Evolutionary conservation across 2,797 vertebrate species (phyloP).

Genomic region (Betta splendens): DNA sequence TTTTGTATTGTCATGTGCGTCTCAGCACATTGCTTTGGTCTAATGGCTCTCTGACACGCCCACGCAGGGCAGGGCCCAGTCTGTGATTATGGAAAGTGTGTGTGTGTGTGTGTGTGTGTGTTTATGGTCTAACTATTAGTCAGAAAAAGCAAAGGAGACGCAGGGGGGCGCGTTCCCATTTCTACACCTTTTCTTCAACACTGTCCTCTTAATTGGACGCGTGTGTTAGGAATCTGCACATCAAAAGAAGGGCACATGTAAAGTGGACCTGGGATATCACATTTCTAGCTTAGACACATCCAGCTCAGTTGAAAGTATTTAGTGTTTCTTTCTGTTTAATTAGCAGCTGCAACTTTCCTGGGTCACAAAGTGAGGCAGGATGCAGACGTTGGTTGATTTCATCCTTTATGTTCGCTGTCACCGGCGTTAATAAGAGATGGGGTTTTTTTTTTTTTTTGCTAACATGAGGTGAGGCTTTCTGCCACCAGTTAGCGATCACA

Average conservation of each 20-base stretch:
- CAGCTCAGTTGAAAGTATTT: not conserved
- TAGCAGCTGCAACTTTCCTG: not conserved
- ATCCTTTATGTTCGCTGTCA: conserved; percentile 9
- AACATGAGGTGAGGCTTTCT: conserved; percentile 6
- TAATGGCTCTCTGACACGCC: conserved; percentile 73
- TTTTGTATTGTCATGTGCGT: conserved; percentile 28
- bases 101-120: conserved; percentile 74
- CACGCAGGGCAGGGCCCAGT: conserved; percentile 46
- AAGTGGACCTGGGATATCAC: not conserved
- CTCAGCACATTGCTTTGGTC: conserved; percentile 35
- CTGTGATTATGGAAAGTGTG: conserved; percentile 76
- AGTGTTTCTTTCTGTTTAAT: not conserved
- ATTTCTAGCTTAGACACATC: not conserved
- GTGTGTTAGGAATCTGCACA: not conserved
- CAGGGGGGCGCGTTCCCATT: conserved; percentile 13
- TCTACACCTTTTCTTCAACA: conserved; percentile 36
- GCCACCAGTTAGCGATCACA: conserved; percentile 1
- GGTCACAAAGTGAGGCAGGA: not conserved
- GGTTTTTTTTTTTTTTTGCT: too few species aligned
- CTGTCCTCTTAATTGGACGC: not conserved
- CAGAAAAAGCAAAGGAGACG: conserved; percentile 44
- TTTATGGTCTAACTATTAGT: conserved; percentile 65
- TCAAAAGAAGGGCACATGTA: not conserved
- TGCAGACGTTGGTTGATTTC: not conserved
- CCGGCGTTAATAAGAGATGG: conserved; percentile 17